Evolutionary conservation across 2,888 invertebrate species (phyloP).

Genomic region (Cheilosia vernalis): DNA sequence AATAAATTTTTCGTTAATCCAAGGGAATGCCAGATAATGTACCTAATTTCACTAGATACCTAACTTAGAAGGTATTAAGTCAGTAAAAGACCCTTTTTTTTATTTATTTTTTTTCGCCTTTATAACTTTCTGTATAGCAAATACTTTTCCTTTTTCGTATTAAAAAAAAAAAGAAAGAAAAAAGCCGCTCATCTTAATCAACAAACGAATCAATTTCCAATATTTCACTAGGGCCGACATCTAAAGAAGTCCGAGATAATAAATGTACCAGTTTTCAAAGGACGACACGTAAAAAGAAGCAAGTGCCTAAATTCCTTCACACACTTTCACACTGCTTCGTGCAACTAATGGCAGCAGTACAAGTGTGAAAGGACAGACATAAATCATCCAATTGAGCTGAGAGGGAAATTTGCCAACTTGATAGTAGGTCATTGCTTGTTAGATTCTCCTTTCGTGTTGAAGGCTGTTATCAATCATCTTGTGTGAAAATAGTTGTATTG

Average conservation of each 20-base stretch:
- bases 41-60: no score
- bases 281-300: conserved; percentile 39
- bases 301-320: conserved; percentile 56
- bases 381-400: conserved; percentile 72
- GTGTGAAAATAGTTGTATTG: conserved; percentile 54
- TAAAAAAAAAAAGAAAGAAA: no score
- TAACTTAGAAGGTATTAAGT: no score
- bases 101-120: no score
- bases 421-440: conserved; percentile 60
- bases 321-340: conserved; percentile 42
- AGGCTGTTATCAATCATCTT: conserved; percentile 69
- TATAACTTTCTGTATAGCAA: no score
- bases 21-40: no score
- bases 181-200: not conserved
- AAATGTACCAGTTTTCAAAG: conserved; percentile 38
- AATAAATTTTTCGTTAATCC: no score
- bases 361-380: conserved; percentile 69
- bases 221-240: conserved; percentile 30
- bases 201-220: conserved; percentile 51
- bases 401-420: conserved; percentile 70
- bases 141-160: no score
- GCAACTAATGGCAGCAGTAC: conserved; percentile 63
- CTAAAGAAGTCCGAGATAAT: conserved; percentile 31
- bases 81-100: no score
- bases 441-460: conserved; percentile 49